A percentile compares a stretch with the other conserved stretches of the same genome.
These are phyloP conservation scores for Smutsia temminckii DNA, from an alignment of 2,797 vertebrate species.

Conservation along the genomic window DNA sequence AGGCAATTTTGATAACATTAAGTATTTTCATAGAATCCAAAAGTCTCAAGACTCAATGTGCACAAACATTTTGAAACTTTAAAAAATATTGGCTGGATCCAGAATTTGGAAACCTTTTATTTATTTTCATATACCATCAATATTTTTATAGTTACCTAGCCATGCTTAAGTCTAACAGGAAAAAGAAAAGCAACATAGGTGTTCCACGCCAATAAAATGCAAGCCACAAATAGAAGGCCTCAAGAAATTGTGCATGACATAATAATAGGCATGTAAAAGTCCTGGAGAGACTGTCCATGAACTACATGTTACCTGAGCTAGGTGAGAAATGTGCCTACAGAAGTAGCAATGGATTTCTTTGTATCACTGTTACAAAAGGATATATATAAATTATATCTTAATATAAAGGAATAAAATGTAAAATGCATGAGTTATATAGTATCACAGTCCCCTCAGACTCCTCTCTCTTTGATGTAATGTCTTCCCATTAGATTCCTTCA, in stretches of 20 bases:
- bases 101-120: neutral
- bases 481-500: neutral
- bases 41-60: neutral
- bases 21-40: neutral
- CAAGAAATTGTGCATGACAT: neutral
- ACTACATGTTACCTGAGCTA: neutral
- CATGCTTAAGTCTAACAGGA: conserved; percentile 33
- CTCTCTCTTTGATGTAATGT: neutral
- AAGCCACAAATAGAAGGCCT: neutral
- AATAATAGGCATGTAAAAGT: neutral
- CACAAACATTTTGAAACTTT: neutral
- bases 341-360: neutral
- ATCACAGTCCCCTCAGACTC: neutral
- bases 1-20: neutral
- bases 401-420: neutral
- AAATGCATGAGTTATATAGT: neutral
- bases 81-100: neutral
- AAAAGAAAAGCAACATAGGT: neutral
- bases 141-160: neutral
- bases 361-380: neutral
- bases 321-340: neutral
- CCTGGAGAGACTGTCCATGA: conserved; percentile 51
- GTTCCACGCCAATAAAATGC: neutral
- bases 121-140: neutral
- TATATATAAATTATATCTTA: neutral